A percentile compares a stretch with the other conserved stretches of the same genome.
Evolutionary conservation across 2,797 vertebrate genomes (phyloP).

Genomic region (Philypnodon macrostomus): DNA sequence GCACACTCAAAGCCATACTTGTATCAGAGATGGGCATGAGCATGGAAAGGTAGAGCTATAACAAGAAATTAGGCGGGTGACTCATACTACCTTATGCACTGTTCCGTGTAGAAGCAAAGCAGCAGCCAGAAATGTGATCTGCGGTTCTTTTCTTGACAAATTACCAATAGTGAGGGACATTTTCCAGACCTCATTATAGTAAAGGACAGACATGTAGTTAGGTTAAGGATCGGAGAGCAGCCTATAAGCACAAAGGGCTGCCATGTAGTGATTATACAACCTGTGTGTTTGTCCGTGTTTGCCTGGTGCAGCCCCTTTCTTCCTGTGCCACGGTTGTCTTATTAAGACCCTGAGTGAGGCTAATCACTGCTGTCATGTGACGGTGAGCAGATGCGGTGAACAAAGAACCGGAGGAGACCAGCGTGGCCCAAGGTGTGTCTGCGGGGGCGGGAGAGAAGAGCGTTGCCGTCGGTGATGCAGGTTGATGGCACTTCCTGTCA

Average conservation of each 20-base stretch:
- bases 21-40: conserved; percentile 25
- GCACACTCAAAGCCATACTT: conserved; percentile 7
- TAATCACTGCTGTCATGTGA: conserved; percentile 79
- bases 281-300: conserved; percentile 50
- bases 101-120: conserved; percentile 17
- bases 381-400: conserved; percentile 76
- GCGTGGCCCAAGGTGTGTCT: conserved; percentile 71
- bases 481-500: conserved; percentile 73
- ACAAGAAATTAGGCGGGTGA: conserved; percentile 24
- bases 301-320: conserved; percentile 44
- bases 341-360: conserved; percentile 77
- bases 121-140: conserved; percentile 22
- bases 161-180: conserved; percentile 40
- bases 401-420: conserved; percentile 75
- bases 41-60: conserved; percentile 10
- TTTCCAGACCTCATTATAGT: conserved; percentile 62
- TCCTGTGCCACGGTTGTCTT: conserved; percentile 65
- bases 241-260: conserved; percentile 33
- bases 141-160: conserved; percentile 20
- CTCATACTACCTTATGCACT: conserved; percentile 15
- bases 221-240: conserved; percentile 36
- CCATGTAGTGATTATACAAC: conserved; percentile 52
- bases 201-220: conserved; percentile 48
- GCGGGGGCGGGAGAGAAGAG: conserved; percentile 67
- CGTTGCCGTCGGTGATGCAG: conserved; percentile 69